Conservation (phyloP, 2,888 invertebrate genomes). For the Gisinianus flammeolus region DNA sequence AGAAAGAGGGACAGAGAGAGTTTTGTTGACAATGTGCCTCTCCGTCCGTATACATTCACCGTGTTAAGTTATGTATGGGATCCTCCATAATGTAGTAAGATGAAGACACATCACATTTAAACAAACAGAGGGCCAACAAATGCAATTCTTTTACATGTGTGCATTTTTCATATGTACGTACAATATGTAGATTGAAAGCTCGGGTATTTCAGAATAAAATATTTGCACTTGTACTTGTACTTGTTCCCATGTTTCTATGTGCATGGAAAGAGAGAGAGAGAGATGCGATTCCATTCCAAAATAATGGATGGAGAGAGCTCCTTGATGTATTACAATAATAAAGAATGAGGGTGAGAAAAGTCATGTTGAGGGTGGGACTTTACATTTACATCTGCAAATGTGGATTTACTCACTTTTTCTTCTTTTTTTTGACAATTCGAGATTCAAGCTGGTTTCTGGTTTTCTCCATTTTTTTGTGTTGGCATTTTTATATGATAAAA, state of each 20-base stretch:
- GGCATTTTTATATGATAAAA: not conserved
- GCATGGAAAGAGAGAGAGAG: not conserved
- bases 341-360: not conserved
- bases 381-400: not conserved
- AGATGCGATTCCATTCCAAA: too few relatives aligned
- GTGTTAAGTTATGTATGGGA: not conserved
- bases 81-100: conserved; percentile 13
- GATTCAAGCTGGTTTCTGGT: not conserved
- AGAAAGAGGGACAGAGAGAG: not conserved
- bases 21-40: conserved; percentile 11
- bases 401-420: not conserved
- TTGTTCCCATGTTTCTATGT: not conserved
- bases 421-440: not conserved
- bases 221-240: not conserved
- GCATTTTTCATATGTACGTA: not conserved
- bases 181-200: too few relatives aligned
- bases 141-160: not conserved
- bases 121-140: not conserved
- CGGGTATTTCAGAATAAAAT: too few relatives aligned
- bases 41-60: not conserved
- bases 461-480: not conserved
- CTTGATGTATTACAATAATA: not conserved
- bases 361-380: not conserved
- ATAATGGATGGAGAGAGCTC: not conserved
- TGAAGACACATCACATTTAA: conserved; percentile 12